Conservation (phyloP, 37 sponge, comb jelly and placozoan species). For the Diacarnus erythraeanus region DNA sequence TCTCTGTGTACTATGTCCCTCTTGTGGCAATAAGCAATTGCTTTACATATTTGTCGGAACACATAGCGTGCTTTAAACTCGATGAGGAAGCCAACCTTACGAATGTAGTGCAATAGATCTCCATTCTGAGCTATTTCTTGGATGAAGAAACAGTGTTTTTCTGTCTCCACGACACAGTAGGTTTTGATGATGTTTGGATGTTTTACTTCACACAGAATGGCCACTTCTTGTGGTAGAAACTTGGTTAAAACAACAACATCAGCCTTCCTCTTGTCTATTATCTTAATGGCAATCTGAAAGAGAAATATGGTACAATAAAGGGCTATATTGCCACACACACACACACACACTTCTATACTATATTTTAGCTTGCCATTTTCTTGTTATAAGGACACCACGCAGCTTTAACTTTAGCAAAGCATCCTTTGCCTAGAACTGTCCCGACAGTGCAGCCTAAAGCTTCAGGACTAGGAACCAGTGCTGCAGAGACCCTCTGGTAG, state of each 20-base stretch:
- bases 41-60: constrained; percentile 51
- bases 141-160: constrained; percentile 60
- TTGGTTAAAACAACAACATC: constrained; percentile 60
- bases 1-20: constrained; percentile 74
- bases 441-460: too few species aligned
- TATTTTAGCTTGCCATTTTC: too few species aligned
- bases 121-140: constrained; percentile 82
- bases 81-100: constrained; percentile 38
- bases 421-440: too few species aligned
- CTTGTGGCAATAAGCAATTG: constrained; percentile 54
- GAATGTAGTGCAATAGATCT: constrained; percentile 82
- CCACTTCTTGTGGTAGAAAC: constrained; percentile 77
- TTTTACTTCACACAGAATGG: constrained; percentile 39
- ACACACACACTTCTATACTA: too few species aligned
- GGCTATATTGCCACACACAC: too few species aligned
- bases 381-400: too few species aligned
- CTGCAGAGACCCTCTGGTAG: too few species aligned
- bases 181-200: constrained; percentile 63
- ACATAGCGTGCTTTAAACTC: constrained; percentile 62
- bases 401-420: too few species aligned
- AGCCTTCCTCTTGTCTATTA: constrained; percentile 63
- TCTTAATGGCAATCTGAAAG: constrained; percentile 75
- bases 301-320: too few species aligned
- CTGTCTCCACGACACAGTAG: constrained; percentile 62
- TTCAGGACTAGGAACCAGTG: too few species aligned